Evolutionary conservation across 2,888 invertebrate species (phyloP), one percentile per base, ranked within the genome.

Genomic region (Sinohyriopsis cumingii): DNA sequence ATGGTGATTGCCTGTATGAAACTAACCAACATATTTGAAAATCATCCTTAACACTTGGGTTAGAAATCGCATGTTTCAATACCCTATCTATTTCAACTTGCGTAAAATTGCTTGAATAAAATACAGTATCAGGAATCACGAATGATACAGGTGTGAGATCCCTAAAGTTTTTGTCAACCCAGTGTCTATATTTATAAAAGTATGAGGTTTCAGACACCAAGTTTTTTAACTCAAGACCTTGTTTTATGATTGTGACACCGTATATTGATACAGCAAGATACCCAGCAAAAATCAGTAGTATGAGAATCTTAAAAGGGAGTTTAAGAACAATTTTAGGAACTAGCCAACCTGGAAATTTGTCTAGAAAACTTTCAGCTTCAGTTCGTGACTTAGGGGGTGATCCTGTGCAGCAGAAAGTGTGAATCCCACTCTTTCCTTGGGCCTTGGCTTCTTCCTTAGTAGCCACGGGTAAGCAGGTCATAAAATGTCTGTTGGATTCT

Each of bases 241-340:
- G n/a, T n/a, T n/a, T n/a, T n/a, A n/a, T n/a, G n/a, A n/a, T n/a
- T n/a, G n/a, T n/a, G n/a, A n/a, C n/a, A n/a, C n/a, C n/a, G n/a
- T n/a, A n/a, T n/a, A n/a, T n/a, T n/a, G n/a, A n/a, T n/a, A n/a
- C n/a, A n/a, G n/a, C n/a, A n/a, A n/a, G n/a, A n/a, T n/a, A n/a
- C n/a, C n/a, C n/a, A n/a, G 76, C 22, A 70, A 82, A 85, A 4
- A 82, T 25, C 22, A 81, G 25, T 19, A 75, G 45, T 5, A 82
- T 73, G 5, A 77, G 25, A 15, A 76, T 55, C 69, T 81, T 83
- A 24, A 69, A 67, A 3, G 76, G 76, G 2, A 45, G 59, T 19
- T 68, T 60, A 1, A 78, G 55, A 22, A 82, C 71, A 57, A 82
- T 59, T 63, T 76, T 76, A 19, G 80, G 82, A 7, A 82, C 22